Percentiles rank a stretch among this genome's conserved stretches.
phyloP scores from a whole-genome alignment of 2,888 invertebrate genomes.

The Drosophila pegasa region DNA sequence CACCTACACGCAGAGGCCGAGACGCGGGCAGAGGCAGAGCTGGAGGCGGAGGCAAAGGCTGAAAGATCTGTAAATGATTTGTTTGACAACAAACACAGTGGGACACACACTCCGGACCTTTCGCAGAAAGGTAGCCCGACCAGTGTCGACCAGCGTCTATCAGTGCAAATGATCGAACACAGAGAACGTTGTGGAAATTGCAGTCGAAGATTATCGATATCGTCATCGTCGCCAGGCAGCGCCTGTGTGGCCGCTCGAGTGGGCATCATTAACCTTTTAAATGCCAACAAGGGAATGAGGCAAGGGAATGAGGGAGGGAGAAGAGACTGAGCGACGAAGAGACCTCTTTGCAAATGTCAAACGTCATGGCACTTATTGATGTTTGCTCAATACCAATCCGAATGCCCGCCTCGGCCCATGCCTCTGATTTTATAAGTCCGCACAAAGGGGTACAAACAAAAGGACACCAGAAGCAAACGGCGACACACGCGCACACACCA shows the following conservation, averaged over 20 bases:
- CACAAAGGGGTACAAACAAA: constrained; percentile 58
- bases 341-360: constrained; percentile 60
- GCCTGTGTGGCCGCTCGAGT: constrained; percentile 71
- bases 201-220: constrained; percentile 57
- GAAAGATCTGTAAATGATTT: constrained; percentile 74
- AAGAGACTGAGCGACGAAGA: constrained; percentile 12
- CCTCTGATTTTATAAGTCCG: constrained; percentile 62
- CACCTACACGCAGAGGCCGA: constrained; percentile 64
- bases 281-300: constrained; percentile 42
- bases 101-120: constrained; percentile 52
- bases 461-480: constrained; percentile 46
- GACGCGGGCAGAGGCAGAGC: not conserved
- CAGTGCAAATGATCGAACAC: constrained; percentile 62
- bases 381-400: constrained; percentile 50
- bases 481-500: constrained; percentile 62
- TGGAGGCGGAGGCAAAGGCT: constrained; percentile 4
- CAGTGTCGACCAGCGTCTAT: constrained; percentile 33
- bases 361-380: constrained; percentile 71
- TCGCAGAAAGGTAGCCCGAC: constrained; percentile 56
- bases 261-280: constrained; percentile 76
- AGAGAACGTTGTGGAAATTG: constrained; percentile 54
- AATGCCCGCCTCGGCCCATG: constrained; percentile 24
- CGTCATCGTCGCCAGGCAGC: constrained; percentile 35
- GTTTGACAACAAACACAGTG: constrained; percentile 74
- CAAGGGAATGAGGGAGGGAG: constrained; percentile 10